Percentiles rank a stretch among this genome's conserved stretches.
phyloP scores from a whole-genome alignment of 2,797 vertebrate species.

The Pteropus rufus region DNA sequence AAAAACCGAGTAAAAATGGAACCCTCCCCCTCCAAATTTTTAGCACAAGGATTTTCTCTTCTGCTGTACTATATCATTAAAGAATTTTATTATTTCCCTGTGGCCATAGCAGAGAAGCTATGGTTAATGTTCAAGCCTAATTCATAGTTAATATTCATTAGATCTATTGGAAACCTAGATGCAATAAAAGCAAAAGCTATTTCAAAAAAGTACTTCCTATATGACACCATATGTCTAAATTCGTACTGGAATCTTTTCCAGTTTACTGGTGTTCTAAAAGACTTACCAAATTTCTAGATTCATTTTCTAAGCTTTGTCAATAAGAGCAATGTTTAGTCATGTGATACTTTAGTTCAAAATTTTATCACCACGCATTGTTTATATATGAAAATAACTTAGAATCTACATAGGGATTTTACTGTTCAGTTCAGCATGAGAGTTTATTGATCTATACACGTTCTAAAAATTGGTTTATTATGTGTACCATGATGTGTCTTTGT shows the following conservation, averaged over 20 bases:
- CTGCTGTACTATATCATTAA: not conserved
- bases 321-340: not conserved
- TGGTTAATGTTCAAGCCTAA: not conserved
- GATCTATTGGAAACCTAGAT: not conserved
- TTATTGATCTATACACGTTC: slow-evolving; percentile 1
- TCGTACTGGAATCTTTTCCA: not conserved
- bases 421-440: not conserved
- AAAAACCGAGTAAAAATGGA: not conserved
- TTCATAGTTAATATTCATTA: not conserved
- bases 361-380: not conserved
- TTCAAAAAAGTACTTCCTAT: not conserved
- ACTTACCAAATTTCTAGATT: not conserved
- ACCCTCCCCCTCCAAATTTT: not conserved
- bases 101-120: not conserved
- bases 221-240: not conserved
- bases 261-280: not conserved
- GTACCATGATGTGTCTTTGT: not conserved
- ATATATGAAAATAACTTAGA: not conserved
- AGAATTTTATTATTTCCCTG: slow-evolving; percentile 1
- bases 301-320: not conserved
- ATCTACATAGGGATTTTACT: not conserved
- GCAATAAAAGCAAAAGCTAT: not conserved
- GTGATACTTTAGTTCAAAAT: not conserved
- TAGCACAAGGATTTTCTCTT: not conserved
- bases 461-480: not conserved